Base-by-base conservation (phyloP, 2,888 invertebrate species). In the Parnassius smintheus region DNA sequence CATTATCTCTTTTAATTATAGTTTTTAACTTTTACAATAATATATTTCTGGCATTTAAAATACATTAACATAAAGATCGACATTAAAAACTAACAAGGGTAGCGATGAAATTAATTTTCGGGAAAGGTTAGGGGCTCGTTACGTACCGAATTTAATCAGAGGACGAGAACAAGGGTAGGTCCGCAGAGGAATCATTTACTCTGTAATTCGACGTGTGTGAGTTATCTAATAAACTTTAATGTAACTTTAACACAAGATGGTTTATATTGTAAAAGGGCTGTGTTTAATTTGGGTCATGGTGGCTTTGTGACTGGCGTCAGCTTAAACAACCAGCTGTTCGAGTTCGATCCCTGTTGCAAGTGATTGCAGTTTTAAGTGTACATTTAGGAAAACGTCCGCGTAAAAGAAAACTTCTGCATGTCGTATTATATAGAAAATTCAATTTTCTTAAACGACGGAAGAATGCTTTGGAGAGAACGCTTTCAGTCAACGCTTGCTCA, bases 61-160 rank as follows among this genome's bases (percentile, higher is more conserved):
- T 41, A 51, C 56, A 61, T 56, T 46, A 63, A 56, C 56, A 56
- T 46, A 18, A 41, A 57, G 60, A 60, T 60, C 9, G 56, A 64
- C 64, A 60, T 64, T 59, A 64, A 64, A 64, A 64, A 64, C 60
- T 66, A 74, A 74, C 74, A 67, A 72, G 68, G 73, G 72, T 72
- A 61, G 63, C 65, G 59, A 59, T 64, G 68, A 67, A 69, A 72
- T 71, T 72, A 70, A 70, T 72, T 70, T 75, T 70, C 67, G 67
- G 69, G 69, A 72, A 72, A 72, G 74, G 72, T 73, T 70, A 69
- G 70, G 66, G 59, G 66, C 68, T 70, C 71, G 70, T 75, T 73
- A 72, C 71, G 67, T 68, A 55, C 66, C 61, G 65, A 71, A 71
- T 74, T 73, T 74, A 74, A 75, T 75, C 70, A 75, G 68, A 66